Evolutionary conservation across 2,797 vertebrate genomes (phyloP), one percentile per base, ranked within the genome.

Genomic region (Tauraco hartlaubi): DNA sequence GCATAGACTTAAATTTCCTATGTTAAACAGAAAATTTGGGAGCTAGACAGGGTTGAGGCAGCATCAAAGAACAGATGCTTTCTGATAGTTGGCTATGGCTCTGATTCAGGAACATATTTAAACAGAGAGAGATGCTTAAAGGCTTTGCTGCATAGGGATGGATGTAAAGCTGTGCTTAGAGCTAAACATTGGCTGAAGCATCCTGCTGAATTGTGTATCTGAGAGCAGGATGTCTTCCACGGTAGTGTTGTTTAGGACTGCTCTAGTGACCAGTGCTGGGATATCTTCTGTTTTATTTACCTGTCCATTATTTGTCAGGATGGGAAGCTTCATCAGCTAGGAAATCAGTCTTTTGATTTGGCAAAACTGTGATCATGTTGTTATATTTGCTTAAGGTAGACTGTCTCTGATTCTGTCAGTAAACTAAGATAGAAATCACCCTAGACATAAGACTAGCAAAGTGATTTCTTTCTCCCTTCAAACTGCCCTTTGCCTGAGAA

Each of bases 21-120:
- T 29, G 55, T 69, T 89, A 85, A 92, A 90, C 28, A 82, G 84
- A 81, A 84, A 81, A 90, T 90, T 1, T 91, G 80, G 55, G 86
- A 93, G 92, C 86, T 93, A 79, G 79, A 92, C 49, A 68, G 68
- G 72, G 66, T 72, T 94, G 79, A 94, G 41, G 75, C 72, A 94
- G 54, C 51, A 73, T 77, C 73, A 69, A 78, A 91, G 91, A 95
- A 94, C 86, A 94, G 92, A 94, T 96, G 88, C 88, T 90, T 78
- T 83, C 76, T 85, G 72, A 63, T 91, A 94, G 51, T 43, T 94
- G 77, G 56, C 66, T 92, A 15, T 88, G 88, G 85, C 79, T 88
- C 58, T 75, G 51, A 51, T 90, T 94, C 85, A 84, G 82, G 46
- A 85, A 48, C 76, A 48, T 74, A 81, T 90, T 95, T 86, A 96